These are phyloP conservation scores for Hypomecis atomaria DNA, from an alignment of 2,888 invertebrate species.

Conservation along the genomic window DNA sequence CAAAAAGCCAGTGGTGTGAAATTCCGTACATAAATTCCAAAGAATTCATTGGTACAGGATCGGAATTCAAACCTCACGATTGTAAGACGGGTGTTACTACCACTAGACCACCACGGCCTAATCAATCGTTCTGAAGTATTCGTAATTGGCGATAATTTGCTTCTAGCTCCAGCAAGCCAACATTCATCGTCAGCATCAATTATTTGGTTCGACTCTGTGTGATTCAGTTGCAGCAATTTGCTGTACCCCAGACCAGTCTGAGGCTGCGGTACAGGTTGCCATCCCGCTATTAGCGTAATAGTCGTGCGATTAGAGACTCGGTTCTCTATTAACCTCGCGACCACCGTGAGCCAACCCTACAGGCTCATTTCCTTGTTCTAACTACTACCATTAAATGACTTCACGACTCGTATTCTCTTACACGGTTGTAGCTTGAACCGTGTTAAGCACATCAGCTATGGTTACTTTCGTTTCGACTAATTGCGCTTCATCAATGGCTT, in stretches of 20 bases:
- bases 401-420: constrained; percentile 38
- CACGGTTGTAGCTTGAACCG: neutral
- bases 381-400: constrained; percentile 42
- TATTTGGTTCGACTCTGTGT: constrained; percentile 38
- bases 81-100: no score
- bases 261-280: constrained; percentile 49
- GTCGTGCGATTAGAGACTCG: constrained; percentile 44
- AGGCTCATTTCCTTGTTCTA: constrained; percentile 48
- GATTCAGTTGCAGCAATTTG: constrained; percentile 50
- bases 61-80: no score
- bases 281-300: constrained; percentile 51
- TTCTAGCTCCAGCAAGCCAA: neutral
- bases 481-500: neutral
- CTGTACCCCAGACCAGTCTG: constrained; percentile 34
- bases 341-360: constrained; percentile 42
- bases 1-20: no score
- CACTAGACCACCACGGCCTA: no score
- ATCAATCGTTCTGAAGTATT: no score
- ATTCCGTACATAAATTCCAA: no score
- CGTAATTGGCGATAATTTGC: no score
- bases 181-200: constrained; percentile 30
- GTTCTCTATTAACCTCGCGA: constrained; percentile 50
- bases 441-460: constrained; percentile 1
- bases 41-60: no score
- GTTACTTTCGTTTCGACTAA: constrained; percentile 9